Conservation (phyloP, 2,888 invertebrate genomes). For the Pyrochroa serraticornis region DNA sequence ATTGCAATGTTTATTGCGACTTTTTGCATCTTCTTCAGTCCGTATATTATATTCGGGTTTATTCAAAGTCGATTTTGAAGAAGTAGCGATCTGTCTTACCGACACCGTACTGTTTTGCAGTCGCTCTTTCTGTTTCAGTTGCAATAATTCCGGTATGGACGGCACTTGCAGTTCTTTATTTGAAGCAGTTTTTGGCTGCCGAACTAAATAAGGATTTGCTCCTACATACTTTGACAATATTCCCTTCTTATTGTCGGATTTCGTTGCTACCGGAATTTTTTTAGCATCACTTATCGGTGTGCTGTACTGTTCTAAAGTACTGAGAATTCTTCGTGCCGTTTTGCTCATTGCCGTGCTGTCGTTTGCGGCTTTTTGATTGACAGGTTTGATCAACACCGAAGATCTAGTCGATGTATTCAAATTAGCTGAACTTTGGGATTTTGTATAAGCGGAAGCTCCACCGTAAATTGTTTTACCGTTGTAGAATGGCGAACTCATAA, state of each 20-base stretch:
- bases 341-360: constrained; percentile 65
- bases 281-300: constrained; percentile 81
- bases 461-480: constrained; percentile 77
- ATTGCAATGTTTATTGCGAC: constrained; percentile 53
- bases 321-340: constrained; percentile 79
- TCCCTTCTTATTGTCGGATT: constrained; percentile 39
- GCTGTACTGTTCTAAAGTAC: constrained; percentile 80
- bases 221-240: constrained; percentile 47
- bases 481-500: constrained; percentile 74
- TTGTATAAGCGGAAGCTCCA: constrained; percentile 68
- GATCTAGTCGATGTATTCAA: constrained; percentile 19
- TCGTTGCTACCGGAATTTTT: constrained; percentile 68
- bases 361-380: constrained; percentile 47
- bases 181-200: constrained; percentile 41
- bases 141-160: constrained; percentile 67
- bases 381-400: constrained; percentile 59
- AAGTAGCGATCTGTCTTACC: constrained; percentile 66
- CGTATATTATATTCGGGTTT: constrained; percentile 49
- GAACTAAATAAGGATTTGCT: constrained; percentile 48
- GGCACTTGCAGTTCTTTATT: constrained; percentile 65
- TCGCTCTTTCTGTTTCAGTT: constrained; percentile 64
- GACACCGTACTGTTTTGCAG: constrained; percentile 67
- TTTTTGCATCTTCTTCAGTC: constrained; percentile 39
- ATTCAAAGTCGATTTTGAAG: constrained; percentile 59
- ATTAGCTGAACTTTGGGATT: background rate